A percentile compares a stretch with the other conserved stretches of the same genome.
phyloP scores from a whole-genome alignment of 2,888 invertebrate genomes.

The Quadriops clusia region DNA sequence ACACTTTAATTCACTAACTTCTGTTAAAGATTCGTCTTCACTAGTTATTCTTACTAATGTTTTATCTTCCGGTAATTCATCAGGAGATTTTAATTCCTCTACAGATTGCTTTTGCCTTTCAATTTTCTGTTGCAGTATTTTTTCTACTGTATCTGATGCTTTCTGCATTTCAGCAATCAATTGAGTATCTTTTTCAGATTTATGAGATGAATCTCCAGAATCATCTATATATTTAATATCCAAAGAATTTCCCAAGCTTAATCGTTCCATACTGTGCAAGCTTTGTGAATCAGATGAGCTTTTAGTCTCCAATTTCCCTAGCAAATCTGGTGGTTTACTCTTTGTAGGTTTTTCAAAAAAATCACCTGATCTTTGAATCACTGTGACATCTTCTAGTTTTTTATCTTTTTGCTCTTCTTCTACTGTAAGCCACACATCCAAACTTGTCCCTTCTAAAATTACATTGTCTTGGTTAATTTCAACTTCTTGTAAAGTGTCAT shows the following conservation, averaged over 20 bases:
- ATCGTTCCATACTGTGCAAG: constrained; percentile 28
- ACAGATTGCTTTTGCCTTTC: constrained; percentile 23
- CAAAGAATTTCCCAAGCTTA: constrained; percentile 34
- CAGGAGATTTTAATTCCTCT: constrained; percentile 9
- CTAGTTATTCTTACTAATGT: constrained; percentile 40
- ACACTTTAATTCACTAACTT: constrained; percentile 49
- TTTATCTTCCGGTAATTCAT: constrained; percentile 13
- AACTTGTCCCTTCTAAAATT: constrained; percentile 35
- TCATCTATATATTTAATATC: constrained; percentile 37
- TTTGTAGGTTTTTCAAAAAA: constrained; percentile 34
- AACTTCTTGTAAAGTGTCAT: constrained; percentile 19
- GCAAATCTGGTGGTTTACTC: constrained; percentile 33
- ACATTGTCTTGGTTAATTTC: constrained; percentile 26
- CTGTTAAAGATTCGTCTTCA: constrained; percentile 57
- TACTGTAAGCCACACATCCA: constrained; percentile 37
- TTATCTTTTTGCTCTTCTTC: constrained; percentile 32
- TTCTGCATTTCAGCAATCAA: constrained; percentile 32
- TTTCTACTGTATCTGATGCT: constrained; percentile 30
- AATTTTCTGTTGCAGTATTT: constrained; percentile 29
- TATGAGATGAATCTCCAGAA: constrained; percentile 34
- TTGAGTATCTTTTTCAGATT: constrained; percentile 32
- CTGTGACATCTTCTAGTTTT: constrained; percentile 29
- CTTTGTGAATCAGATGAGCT: constrained; percentile 33
- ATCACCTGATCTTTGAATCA: constrained; percentile 32
- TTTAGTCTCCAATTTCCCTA: constrained; percentile 29